phyloP scores from a whole-genome alignment of 1,140 invertebrate species.

The Nephila pilipes region DNA sequence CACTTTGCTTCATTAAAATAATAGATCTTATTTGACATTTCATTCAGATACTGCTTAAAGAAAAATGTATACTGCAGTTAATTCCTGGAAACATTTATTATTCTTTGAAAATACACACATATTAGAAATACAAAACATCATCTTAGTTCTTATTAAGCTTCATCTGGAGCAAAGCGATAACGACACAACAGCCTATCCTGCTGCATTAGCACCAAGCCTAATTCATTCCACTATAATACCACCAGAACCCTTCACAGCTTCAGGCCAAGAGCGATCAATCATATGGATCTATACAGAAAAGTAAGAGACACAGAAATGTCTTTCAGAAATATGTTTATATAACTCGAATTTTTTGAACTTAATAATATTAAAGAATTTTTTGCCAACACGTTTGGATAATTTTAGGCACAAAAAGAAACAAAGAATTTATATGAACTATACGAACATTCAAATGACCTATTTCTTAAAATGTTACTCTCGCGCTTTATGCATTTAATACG shows the following conservation, averaged over 20 bases:
- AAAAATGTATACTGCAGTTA: no score
- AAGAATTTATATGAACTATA: no score
- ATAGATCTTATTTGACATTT: no score
- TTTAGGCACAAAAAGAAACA: no score
- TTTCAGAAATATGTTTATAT: not conserved
- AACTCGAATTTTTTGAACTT: not conserved
- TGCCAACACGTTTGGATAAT: no score
- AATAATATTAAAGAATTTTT: no score
- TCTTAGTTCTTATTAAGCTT: not conserved
- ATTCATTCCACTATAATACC: not conserved
- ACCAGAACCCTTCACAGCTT: not conserved
- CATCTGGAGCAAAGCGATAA: not conserved
- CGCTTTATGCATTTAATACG: no score
- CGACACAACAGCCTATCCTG: not conserved
- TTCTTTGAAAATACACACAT: not conserved
- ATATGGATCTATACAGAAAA: not conserved
- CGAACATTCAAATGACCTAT: no score
- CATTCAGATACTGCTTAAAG: no score
- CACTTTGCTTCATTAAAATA: no score
- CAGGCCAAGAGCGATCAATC: not conserved
- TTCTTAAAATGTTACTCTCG: no score
- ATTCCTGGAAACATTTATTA: not conserved
- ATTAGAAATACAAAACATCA: not conserved
- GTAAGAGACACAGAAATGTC: not conserved
- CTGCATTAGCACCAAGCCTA: not conserved